These are phyloP conservation scores for Caenorhabditis japonica DNA, from an alignment of 2,888 invertebrate genomes.

Conservation along the genomic window DNA sequence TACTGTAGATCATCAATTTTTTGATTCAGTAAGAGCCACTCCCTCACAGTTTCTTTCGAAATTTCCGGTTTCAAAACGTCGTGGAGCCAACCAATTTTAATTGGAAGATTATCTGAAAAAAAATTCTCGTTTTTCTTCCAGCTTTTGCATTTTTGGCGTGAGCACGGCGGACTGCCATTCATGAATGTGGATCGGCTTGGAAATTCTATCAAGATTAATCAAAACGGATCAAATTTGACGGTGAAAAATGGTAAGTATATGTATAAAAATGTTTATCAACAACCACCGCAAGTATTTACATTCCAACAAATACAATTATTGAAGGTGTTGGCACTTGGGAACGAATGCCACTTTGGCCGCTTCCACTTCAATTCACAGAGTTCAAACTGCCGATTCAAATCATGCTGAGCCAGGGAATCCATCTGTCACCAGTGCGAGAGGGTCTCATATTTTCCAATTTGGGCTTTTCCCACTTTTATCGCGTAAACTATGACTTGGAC, in stretches of 20 bases:
- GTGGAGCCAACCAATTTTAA: too few species aligned
- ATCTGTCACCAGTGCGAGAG: conserved; percentile 56
- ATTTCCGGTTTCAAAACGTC: too few species aligned
- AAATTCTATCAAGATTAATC: conserved; percentile 49
- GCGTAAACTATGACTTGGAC: conserved; percentile 62
- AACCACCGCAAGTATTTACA: too few species aligned
- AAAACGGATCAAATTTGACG: conserved; percentile 45
- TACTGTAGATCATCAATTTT: too few species aligned
- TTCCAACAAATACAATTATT: not conserved
- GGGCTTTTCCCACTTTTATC: conserved; percentile 59
- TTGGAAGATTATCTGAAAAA: not conserved
- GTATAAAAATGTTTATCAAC: too few species aligned
- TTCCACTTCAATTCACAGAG: conserved; percentile 58
- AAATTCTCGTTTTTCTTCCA: conserved; percentile 19
- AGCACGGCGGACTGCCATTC: conserved; percentile 57
- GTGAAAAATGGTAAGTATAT: conserved; percentile 58
- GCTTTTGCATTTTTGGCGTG: conserved; percentile 55
- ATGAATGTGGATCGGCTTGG: conserved; percentile 54
- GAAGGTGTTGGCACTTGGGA: conserved; percentile 53
- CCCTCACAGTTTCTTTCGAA: too few species aligned
- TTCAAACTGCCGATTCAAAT: conserved; percentile 60
- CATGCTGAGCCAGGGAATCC: conserved; percentile 62
- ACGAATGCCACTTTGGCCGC: conserved; percentile 61
- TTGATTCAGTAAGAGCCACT: too few species aligned
- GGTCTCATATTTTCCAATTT: conserved; percentile 46